Evolutionary conservation across 2,113 vertebrate species (phyloP), one percentile per base, ranked within the genome.

Genomic region (Peromyscus leucopus): DNA sequence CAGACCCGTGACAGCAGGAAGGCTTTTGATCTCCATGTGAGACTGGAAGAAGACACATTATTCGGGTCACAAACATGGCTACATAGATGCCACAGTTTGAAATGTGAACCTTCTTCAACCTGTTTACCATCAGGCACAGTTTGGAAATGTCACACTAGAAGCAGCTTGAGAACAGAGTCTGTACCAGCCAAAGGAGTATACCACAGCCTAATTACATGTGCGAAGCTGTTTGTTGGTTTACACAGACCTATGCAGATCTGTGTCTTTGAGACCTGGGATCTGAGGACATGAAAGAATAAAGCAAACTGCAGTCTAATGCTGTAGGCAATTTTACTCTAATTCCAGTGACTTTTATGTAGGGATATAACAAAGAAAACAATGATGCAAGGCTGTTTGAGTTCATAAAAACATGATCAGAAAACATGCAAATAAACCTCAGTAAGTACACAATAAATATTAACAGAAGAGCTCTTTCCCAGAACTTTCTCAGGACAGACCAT

Each of bases 81-180:
- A 89, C 46, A 5, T 9, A 75, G 61, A 74, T n/a, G 65, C 7
- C n/a, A 55, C 46, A 86, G 65, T 92, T 95, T 92, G 48, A 90
- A 85, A 31, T 69, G 75, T 42, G 90, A 91, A 55, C 6, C 46
- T 28, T 15, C 15, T 13, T 74, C 51, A 71, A 42, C 80, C 84
- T 95, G 75, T 80, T 61, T 76, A 6, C 51, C 55, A 21, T 5
- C 42, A 48, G 17, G 39, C 22, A 55, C 7, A 5, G 26, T 79
- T 96, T 92, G 55, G 57, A 97, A 97, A 97, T 94, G 80, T 65
- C 94, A 94, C 4, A 19, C 55, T 86, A 1, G 13, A 57, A 72
- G 78, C 42, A 63, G 31, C 17, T 92, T 16, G 46, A 31, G 80
- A 95, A 67, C 48, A 91, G 88, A 80, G 21, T 75, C 71, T 88